These are phyloP conservation scores for Urocolius indicus DNA, from an alignment of 2,113 vertebrate genomes.

Conservation along the genomic window DNA sequence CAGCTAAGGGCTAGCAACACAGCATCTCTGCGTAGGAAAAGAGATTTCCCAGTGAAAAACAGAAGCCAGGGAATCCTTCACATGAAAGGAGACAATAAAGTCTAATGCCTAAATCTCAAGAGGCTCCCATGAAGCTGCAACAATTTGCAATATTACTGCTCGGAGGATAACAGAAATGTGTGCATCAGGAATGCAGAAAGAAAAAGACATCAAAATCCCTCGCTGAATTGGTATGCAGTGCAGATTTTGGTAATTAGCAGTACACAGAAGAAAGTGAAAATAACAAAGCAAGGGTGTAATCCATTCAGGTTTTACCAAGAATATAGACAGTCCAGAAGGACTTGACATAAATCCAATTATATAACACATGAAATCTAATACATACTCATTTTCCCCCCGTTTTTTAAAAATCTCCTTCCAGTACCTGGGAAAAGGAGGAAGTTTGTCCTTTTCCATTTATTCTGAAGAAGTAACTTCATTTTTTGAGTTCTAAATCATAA, in stretches of 20 bases:
- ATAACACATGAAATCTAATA: not conserved
- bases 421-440: not conserved
- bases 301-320: not conserved
- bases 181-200: not conserved
- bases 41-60: not conserved
- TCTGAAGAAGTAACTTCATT: not conserved
- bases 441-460: not conserved
- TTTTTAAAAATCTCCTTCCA: not conserved
- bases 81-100: not conserved
- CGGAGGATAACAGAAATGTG: not conserved
- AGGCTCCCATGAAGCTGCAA: not conserved
- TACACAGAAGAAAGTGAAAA: not conserved
- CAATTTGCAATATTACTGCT: not conserved
- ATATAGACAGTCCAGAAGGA: not conserved
- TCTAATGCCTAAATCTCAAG: not conserved
- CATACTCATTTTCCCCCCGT: not conserved
- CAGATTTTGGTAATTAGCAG: not conserved
- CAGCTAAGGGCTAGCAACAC: not conserved
- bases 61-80: not conserved
- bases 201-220: not conserved
- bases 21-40: not conserved
- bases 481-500: not conserved
- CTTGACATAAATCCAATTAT: not conserved
- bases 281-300: not conserved
- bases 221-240: not conserved